A percentile compares a stretch with the other conserved stretches of the same genome.
These are phyloP conservation scores for Brachionus manjavacas DNA, from an alignment of 1,140 invertebrate genomes.

Conservation along the genomic window DNA sequence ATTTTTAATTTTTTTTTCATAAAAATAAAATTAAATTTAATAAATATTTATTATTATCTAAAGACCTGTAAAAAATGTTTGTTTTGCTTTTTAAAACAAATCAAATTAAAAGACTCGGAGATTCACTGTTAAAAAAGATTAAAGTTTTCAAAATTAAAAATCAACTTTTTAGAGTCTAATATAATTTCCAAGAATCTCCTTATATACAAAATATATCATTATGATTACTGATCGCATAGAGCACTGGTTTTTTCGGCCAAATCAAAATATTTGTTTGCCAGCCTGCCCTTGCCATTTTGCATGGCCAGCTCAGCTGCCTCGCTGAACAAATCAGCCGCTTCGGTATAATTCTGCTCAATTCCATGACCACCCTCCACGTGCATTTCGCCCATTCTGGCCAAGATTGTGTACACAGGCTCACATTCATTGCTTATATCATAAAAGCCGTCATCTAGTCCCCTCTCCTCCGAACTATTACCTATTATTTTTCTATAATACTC, in stretches of 20 bases:
- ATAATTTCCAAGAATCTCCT: background rate
- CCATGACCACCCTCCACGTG: conserved; percentile 58
- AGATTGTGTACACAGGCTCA: conserved; percentile 56
- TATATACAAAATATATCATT: background rate
- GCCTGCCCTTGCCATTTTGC: conserved; percentile 61
- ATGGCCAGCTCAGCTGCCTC: conserved; percentile 62
- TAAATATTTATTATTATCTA: background rate
- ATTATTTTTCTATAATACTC: conserved; percentile 58
- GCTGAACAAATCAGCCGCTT: conserved; percentile 60
- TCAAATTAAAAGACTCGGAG: background rate
- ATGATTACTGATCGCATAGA: background rate
- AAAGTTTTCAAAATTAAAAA: background rate
- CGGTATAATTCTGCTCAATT: conserved; percentile 54
- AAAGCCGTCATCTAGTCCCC: conserved; percentile 58
- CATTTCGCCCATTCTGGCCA: conserved; percentile 60
- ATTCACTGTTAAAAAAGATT: background rate
- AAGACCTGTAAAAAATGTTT: background rate
- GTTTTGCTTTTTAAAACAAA: background rate
- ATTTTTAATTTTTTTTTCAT: too few species aligned
- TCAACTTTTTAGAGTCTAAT: background rate
- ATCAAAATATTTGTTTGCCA: conserved; percentile 62
- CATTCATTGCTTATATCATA: conserved; percentile 52
- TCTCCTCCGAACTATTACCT: conserved; percentile 58
- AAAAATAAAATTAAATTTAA: background rate
- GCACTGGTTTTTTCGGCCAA: conserved; percentile 58